phyloP scores from a whole-genome alignment of 2,888 invertebrate species.

The Heliconius sara region DNA sequence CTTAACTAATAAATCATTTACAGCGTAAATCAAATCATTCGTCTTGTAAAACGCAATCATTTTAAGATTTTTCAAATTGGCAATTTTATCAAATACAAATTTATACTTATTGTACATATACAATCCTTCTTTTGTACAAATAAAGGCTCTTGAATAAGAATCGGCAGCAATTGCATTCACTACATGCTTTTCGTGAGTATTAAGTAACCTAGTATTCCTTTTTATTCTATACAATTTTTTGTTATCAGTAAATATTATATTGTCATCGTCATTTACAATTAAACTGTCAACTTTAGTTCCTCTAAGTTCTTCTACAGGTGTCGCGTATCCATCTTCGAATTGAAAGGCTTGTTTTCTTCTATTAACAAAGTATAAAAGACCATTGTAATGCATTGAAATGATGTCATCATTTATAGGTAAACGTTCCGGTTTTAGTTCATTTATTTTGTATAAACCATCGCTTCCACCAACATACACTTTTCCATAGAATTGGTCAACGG shows the following conservation, averaged over 20 bases:
- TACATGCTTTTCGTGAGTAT: constrained; percentile 62
- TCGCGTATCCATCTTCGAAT: constrained; percentile 65
- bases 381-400: constrained; percentile 63
- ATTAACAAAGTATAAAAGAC: constrained; percentile 66
- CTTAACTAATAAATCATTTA: constrained; percentile 65
- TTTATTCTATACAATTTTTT: constrained; percentile 64
- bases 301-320: constrained; percentile 59
- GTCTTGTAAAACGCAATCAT: constrained; percentile 65
- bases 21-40: constrained; percentile 68
- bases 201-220: constrained; percentile 65
- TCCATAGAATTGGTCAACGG: constrained; percentile 66
- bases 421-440: constrained; percentile 63
- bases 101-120: constrained; percentile 75
- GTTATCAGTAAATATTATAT: constrained; percentile 65
- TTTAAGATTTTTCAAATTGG: constrained; percentile 61
- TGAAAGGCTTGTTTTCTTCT: constrained; percentile 61
- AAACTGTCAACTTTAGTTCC: constrained; percentile 62
- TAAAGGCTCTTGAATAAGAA: constrained; percentile 59
- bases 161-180: constrained; percentile 63
- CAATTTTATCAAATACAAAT: constrained; percentile 68
- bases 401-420: constrained; percentile 68
- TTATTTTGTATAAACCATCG: constrained; percentile 68
- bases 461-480: constrained; percentile 69
- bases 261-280: constrained; percentile 68
- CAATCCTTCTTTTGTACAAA: constrained; percentile 64